Percentiles rank a stretch among this genome's conserved stretches.
These are phyloP conservation scores for Melanaphis sacchari DNA, from an alignment of 1,140 invertebrate species.

Conservation along the genomic window DNA sequence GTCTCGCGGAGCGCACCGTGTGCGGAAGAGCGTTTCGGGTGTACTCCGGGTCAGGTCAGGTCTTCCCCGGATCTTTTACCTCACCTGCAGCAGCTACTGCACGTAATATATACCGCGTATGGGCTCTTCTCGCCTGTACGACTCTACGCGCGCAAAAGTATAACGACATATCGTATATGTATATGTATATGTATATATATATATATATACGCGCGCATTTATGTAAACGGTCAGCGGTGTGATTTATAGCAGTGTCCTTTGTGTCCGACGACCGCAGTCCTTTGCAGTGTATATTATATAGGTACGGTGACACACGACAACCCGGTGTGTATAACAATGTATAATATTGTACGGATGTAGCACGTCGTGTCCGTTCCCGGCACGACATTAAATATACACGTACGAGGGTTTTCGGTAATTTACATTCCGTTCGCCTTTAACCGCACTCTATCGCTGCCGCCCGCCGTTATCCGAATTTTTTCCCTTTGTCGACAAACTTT, in stretches of 20 bases:
- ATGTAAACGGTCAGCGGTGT: neutral
- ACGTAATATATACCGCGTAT: no score
- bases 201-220: no score
- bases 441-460: neutral
- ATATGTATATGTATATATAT: no score
- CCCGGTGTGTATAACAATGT: conserved; percentile 10
- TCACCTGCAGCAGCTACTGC: neutral
- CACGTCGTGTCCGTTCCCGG: neutral
- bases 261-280: neutral
- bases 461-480: neutral
- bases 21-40: neutral
- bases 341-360: neutral
- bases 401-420: neutral
- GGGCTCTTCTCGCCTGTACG: no score
- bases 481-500: neutral
- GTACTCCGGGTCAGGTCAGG: neutral
- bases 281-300: neutral
- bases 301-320: neutral
- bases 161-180: no score
- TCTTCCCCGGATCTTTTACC: neutral
- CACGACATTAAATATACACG: neutral
- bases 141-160: no score
- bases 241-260: conserved; percentile 8
- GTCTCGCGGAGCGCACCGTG: neutral
- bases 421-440: conserved; percentile 4